These are phyloP conservation scores for Megaceryle alcyon DNA, from an alignment of 2,797 vertebrate species.

Conservation along the genomic window DNA sequence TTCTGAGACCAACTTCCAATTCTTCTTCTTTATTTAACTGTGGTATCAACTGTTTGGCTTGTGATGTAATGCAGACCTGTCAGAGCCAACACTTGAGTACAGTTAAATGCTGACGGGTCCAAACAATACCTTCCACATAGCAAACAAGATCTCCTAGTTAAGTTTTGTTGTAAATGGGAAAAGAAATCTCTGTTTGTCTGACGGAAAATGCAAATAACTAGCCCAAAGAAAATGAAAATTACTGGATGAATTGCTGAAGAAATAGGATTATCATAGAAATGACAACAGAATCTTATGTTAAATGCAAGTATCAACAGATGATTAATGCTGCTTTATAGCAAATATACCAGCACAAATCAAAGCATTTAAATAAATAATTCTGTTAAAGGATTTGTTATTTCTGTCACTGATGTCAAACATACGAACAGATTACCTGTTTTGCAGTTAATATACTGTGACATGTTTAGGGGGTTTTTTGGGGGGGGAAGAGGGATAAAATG, in stretches of 20 bases:
- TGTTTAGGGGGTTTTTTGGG: not conserved
- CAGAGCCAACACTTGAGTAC: not conserved
- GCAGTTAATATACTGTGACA: not conserved
- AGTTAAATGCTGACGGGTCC: not conserved
- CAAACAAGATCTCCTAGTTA: not conserved
- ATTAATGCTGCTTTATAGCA: conserved; percentile 3
- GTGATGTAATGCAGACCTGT: not conserved
- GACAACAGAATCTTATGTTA: not conserved
- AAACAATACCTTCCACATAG: not conserved
- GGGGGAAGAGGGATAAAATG: not conserved
- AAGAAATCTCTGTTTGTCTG: not conserved
- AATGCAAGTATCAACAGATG: not conserved
- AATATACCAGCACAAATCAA: conserved; percentile 5
- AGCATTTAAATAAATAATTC: conserved; percentile 5
- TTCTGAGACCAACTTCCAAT: not conserved
- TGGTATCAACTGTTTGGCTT: not conserved
- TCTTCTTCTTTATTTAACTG: not conserved
- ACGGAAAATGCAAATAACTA: not conserved
- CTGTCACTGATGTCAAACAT: conserved; percentile 3
- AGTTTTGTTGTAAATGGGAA: not conserved
- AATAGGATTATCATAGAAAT: conserved; percentile 28
- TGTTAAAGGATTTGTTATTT: conserved; percentile 11
- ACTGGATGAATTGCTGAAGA: not conserved
- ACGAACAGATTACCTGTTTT: conserved; percentile 9
- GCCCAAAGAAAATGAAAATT: not conserved